Percentiles rank a stretch among this genome's conserved stretches.
These are phyloP conservation scores for Sitophilus oryzae DNA, from an alignment of 1,140 invertebrate species.

Conservation along the genomic window DNA sequence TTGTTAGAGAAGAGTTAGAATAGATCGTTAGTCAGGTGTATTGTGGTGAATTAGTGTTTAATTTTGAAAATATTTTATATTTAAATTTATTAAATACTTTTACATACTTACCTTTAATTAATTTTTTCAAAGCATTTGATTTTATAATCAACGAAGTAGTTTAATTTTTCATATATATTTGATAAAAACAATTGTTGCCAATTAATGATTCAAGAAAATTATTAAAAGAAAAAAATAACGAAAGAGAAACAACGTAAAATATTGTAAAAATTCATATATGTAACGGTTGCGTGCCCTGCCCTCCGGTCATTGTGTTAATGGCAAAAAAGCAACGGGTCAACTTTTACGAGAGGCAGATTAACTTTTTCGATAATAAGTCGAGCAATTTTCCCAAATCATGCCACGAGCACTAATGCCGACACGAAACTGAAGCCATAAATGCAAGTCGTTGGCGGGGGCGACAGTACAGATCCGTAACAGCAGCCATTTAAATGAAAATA, in stretches of 20 bases:
- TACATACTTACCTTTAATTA: too few relatives aligned
- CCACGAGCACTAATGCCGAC: constrained; percentile 22
- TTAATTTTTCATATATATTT: too few relatives aligned
- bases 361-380: constrained; percentile 25
- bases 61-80: too few relatives aligned
- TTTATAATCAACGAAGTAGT: too few relatives aligned
- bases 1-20: too few relatives aligned
- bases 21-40: too few relatives aligned
- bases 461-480: neutral
- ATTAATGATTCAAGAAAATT: too few relatives aligned
- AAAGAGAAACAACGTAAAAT: constrained; percentile 7
- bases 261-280: constrained; percentile 28
- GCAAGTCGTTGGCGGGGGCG: neutral
- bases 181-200: too few relatives aligned
- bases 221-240: too few relatives aligned
- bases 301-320: constrained; percentile 31
- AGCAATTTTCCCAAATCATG: constrained; percentile 32
- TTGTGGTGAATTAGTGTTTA: too few relatives aligned
- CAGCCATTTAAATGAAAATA: constrained; percentile 7
- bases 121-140: too few relatives aligned
- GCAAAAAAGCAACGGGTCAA: constrained; percentile 29
- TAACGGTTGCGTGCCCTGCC: constrained; percentile 19
- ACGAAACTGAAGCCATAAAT: constrained; percentile 20
- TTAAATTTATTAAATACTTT: too few relatives aligned
- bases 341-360: constrained; percentile 28